Base-by-base conservation (phyloP, 2,113 vertebrate genomes). In the Gobius niger region DNA sequence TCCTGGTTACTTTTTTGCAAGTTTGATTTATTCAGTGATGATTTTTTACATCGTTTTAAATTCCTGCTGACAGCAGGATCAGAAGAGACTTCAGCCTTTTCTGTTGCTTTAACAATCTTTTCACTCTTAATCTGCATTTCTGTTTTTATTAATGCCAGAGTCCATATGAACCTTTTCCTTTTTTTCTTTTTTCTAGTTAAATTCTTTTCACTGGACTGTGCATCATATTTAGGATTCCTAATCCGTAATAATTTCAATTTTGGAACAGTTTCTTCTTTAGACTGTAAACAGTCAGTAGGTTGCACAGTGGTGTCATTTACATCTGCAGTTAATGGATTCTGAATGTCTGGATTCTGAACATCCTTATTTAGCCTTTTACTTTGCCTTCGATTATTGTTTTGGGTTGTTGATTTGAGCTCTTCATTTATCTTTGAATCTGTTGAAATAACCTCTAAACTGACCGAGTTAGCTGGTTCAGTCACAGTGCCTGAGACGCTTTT, bases 151-250 rank as follows among this genome's bases (percentile, higher is more conserved):
- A 93, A 79, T 0, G 90, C 85, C 59, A 93, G 81, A 61, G 89
- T 90, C 92, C 93, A 94, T 15, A 94, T 77, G 83, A 88, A 91
- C 82, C 91, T 92, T 82, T 75, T 90, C 44, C 86, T 82, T 70
- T 91, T 94, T 80, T 93, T 94, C 75, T 91, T 91, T 73, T 91
- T 91, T 50, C 90, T 85, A 44, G 84, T 63, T 2, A 79, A 78
- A 54, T 78, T 73, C 50, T 88, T 88, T 52, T 71, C 77, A 54
- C 61, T 76, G 12, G 72, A 61, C 63, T 70, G 75, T 16, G 73
- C 50, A 52, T 86, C 85, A 44, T 84, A 90, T 83, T 93, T 92
- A 6, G 92, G 91, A 70, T 93, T 93, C 82, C 75, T 86, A 72
- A 92, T 85, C 59, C 87, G 88, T 51, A 78, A 80, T 59, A 94